Conservation (phyloP, 92 coral and sea anemone genomes). For the Hydrozoanthus gracilis region DNA sequence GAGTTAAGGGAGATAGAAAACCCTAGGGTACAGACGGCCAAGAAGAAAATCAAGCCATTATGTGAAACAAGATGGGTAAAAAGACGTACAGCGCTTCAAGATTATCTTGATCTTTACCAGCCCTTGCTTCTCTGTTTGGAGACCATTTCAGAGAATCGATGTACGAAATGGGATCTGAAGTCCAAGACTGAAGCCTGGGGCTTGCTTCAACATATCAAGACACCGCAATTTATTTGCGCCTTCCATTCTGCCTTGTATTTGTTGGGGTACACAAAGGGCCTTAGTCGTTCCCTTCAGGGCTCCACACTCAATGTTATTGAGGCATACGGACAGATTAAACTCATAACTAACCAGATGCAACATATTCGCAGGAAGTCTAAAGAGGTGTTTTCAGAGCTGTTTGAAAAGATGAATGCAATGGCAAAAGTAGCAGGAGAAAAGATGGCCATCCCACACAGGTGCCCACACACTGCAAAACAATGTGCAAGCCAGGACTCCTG, state of each 20-base stretch:
- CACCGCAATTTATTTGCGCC: slow-evolving; percentile 58
- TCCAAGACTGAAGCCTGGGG: slow-evolving; percentile 67
- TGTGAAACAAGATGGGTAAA: slow-evolving; percentile 77
- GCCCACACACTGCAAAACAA: slow-evolving; percentile 64
- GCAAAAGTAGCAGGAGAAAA: slow-evolving; percentile 44
- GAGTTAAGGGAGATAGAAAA: slow-evolving; percentile 20
- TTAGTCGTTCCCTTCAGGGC: slow-evolving; percentile 68
- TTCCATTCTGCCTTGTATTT: slow-evolving; percentile 57
- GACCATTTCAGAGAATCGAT: slow-evolving; percentile 52
- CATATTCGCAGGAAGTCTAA: slow-evolving; percentile 53
- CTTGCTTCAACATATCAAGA: slow-evolving; percentile 60
- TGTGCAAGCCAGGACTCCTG: slow-evolving; percentile 60
- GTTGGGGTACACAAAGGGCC: slow-evolving; percentile 58
- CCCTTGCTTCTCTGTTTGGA: slow-evolving; percentile 55
- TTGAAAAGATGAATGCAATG: slow-evolving; percentile 59
- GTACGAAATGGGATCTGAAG: slow-evolving; percentile 60
- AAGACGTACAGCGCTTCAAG: slow-evolving; percentile 68
- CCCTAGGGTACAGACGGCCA: slow-evolving; percentile 56
- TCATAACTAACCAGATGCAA: slow-evolving; percentile 58
- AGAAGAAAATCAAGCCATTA: slow-evolving; percentile 64
- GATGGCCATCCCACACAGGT: slow-evolving; percentile 55
- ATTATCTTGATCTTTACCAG: slow-evolving; percentile 60
- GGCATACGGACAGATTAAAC: slow-evolving; percentile 60
- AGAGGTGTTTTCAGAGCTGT: slow-evolving; percentile 44
- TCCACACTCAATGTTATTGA: slow-evolving; percentile 54